Conservation (phyloP, 2,888 invertebrate genomes). For the Orthosia gracilis region DNA sequence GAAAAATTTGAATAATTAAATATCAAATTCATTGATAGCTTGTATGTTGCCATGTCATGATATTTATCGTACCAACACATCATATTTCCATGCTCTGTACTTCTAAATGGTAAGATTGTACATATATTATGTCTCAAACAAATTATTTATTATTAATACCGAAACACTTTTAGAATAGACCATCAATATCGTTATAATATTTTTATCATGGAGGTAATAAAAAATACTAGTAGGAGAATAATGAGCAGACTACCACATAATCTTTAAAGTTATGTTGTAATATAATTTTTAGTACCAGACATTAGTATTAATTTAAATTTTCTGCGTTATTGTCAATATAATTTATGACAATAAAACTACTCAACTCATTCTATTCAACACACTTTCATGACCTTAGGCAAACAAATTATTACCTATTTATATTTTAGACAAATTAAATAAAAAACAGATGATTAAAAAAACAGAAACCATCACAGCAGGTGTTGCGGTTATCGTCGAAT, state of each 20-base stretch:
- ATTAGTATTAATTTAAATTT: conserved; percentile 54
- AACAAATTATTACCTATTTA: conserved; percentile 18
- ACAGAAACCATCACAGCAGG: conserved; percentile 51
- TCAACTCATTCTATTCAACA: conserved; percentile 8
- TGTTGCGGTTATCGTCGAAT: conserved; percentile 30
- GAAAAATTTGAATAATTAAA: conserved; percentile 3
- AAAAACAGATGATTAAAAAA: conserved; percentile 8
- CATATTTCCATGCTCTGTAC: background rate
- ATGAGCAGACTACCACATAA: conserved; percentile 25
- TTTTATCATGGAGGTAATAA: conserved; percentile 8
- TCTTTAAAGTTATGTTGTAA: conserved; percentile 39
- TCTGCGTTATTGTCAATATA: conserved; percentile 25
- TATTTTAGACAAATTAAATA: conserved; percentile 4
- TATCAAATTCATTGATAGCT: background rate
- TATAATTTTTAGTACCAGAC: conserved; percentile 38
- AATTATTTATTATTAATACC: background rate
- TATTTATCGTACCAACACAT: background rate
- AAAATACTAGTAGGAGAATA: conserved; percentile 23
- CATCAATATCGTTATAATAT: background rate
- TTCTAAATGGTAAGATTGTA: background rate
- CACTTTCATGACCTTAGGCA: conserved; percentile 46
- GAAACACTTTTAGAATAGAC: background rate
- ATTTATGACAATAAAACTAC: conserved; percentile 17
- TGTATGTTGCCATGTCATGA: background rate
- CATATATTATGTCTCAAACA: background rate